Percentiles rank a stretch among this genome's conserved stretches.
These are phyloP conservation scores for Scrobipalpa costella DNA, from an alignment of 2,888 invertebrate species.

Conservation along the genomic window DNA sequence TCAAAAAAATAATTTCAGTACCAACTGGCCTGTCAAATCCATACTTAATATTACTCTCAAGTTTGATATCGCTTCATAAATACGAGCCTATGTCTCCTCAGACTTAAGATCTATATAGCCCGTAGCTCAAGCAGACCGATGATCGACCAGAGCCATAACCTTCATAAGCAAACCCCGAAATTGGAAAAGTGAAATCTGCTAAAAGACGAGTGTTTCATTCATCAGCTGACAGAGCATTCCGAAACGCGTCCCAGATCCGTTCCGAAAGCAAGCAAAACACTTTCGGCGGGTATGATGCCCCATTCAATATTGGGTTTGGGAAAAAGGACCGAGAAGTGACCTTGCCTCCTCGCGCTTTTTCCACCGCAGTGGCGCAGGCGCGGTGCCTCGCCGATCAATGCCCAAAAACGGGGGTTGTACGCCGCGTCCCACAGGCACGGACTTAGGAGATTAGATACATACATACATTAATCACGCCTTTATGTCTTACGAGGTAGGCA, in stretches of 20 bases:
- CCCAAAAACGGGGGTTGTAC: conserved; percentile 71
- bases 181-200: conserved; percentile 9
- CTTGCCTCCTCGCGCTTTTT: conserved; percentile 76
- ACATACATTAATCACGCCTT: too few relatives aligned
- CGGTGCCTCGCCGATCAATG: conserved; percentile 72
- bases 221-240: conserved; percentile 16
- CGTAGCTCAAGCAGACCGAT: not conserved
- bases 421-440: conserved; percentile 43
- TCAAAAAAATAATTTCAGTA: too few relatives aligned
- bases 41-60: too few relatives aligned
- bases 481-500: too few relatives aligned
- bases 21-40: too few relatives aligned
- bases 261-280: conserved; percentile 55
- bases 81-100: too few relatives aligned
- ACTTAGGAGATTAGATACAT: conserved; percentile 8
- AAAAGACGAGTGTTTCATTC: conserved; percentile 8
- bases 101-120: too few relatives aligned
- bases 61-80: too few relatives aligned
- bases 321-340: conserved; percentile 79
- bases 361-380: conserved; percentile 68
- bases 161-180: not conserved
- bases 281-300: conserved; percentile 56
- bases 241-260: conserved; percentile 56
- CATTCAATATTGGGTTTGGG: conserved; percentile 75
- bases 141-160: not conserved